Percentiles rank a stretch among this genome's conserved stretches.
These are phyloP conservation scores for Lacerta viridis DNA, from an alignment of 2,797 vertebrate species.

Conservation along the genomic window DNA sequence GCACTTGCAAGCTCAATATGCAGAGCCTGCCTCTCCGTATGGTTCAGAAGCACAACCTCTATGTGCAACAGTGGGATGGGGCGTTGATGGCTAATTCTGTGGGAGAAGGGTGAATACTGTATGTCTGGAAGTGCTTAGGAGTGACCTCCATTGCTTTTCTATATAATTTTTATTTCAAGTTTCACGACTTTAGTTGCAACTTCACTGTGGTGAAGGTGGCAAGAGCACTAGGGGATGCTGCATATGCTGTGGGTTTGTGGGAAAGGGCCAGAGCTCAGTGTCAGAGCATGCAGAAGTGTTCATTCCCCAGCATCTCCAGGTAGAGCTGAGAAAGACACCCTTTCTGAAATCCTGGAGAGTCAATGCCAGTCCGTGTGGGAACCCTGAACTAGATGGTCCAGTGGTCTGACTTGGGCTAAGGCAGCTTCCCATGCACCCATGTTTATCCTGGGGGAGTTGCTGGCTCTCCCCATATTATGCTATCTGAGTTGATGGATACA, in stretches of 20 bases:
- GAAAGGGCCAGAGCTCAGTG: no score
- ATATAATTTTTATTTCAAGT: slow-evolving; percentile 20
- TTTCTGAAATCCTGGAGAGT: no score
- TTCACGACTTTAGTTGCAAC: neutral
- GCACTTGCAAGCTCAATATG: neutral
- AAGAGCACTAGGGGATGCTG: no score
- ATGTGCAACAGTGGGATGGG: slow-evolving; percentile 1
- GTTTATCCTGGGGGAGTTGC: neutral
- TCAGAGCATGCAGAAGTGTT: no score
- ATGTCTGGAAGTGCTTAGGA: neutral
- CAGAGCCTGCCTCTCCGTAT: neutral
- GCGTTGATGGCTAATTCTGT: neutral
- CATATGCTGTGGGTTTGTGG: neutral
- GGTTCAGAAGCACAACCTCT: slow-evolving; percentile 18
- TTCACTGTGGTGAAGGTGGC: neutral
- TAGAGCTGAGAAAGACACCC: no score
- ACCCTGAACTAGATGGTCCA: no score
- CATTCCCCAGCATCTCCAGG: no score
- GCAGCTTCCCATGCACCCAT: neutral
- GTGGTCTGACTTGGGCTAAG: no score
- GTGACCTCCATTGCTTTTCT: slow-evolving; percentile 19
- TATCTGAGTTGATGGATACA: neutral
- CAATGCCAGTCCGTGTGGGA: no score
- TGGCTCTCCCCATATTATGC: neutral
- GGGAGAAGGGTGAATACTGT: slow-evolving; percentile 13